Evolutionary conservation across 2,888 invertebrate species (phyloP).

Genomic region (Phengaris alcon): DNA sequence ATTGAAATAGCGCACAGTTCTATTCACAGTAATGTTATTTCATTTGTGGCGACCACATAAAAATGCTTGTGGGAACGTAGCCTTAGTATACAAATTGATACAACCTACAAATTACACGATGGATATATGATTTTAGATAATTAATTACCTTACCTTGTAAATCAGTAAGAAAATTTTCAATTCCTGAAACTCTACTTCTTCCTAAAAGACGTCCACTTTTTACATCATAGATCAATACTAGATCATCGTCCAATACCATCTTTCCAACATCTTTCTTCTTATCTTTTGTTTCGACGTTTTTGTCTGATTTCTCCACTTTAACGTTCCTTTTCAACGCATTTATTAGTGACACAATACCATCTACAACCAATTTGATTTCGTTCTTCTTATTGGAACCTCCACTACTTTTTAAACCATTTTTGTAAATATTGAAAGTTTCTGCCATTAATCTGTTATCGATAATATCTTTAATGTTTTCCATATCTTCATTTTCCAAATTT

Average conservation of each 20-base stretch:
- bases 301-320: background rate
- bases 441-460: no score
- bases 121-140: no score
- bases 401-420: background rate
- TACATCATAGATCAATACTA: background rate
- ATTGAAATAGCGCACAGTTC: no score
- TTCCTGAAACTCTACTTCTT: background rate
- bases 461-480: no score
- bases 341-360: background rate
- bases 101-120: no score
- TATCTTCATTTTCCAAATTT: background rate
- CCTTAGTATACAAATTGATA: no score
- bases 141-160: background rate
- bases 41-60: no score
- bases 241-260: background rate
- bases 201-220: background rate
- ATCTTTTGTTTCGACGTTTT: background rate
- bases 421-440: background rate
- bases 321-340: background rate
- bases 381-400: no score
- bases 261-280: background rate
- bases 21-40: no score
- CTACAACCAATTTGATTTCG: no score
- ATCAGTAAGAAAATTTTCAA: background rate
- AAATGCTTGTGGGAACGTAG: no score